A percentile compares a stretch with the other conserved stretches of the same genome.
Conservation (phyloP, 92 coral and sea anemone species). For the Galaxea fascicularis region DNA sequence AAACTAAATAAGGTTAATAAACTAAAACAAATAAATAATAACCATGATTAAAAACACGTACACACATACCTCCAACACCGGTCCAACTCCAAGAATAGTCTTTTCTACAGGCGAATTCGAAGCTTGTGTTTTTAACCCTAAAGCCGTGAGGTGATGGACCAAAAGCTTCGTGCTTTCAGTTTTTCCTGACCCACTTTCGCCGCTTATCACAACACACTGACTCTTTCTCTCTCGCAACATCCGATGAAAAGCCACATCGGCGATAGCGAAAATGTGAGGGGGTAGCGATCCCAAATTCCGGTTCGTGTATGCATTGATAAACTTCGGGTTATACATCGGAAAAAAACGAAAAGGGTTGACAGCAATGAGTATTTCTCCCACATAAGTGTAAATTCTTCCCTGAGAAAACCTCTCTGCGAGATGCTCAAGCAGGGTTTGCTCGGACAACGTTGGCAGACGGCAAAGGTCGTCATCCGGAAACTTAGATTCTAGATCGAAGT, state of each 20-base stretch:
- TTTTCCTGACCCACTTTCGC: conserved; percentile 99
- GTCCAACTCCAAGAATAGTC: conserved; percentile 97
- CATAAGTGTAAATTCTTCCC: conserved; percentile 96
- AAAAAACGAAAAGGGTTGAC: conserved; percentile 98
- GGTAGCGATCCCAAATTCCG: conserved; percentile 93
- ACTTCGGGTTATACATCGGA: conserved; percentile 99
- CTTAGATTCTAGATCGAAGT: conserved; percentile 80
- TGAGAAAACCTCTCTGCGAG: conserved; percentile 85
- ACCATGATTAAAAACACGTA: background rate
- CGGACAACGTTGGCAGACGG: conserved; percentile 85
- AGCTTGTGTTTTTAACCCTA: conserved; percentile 90
- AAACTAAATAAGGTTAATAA: background rate
- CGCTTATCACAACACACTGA: conserved; percentile 97
- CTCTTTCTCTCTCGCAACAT: conserved; percentile 94
- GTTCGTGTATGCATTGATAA: conserved; percentile 86
- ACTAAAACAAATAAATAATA: background rate
- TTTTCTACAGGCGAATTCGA: conserved; percentile 84
- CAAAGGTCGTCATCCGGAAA: conserved; percentile 95
- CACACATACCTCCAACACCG: conserved; percentile 92
- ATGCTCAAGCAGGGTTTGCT: conserved; percentile 87
- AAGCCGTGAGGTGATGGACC: conserved; percentile 96
- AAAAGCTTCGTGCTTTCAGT: conserved; percentile 97
- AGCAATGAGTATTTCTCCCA: conserved; percentile 96
- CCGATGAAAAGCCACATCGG: conserved; percentile 95
- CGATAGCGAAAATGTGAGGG: conserved; percentile 98